These are phyloP conservation scores for Psilanteris sp. DNA, from an alignment of 1,140 invertebrate species.

Conservation along the genomic window DNA sequence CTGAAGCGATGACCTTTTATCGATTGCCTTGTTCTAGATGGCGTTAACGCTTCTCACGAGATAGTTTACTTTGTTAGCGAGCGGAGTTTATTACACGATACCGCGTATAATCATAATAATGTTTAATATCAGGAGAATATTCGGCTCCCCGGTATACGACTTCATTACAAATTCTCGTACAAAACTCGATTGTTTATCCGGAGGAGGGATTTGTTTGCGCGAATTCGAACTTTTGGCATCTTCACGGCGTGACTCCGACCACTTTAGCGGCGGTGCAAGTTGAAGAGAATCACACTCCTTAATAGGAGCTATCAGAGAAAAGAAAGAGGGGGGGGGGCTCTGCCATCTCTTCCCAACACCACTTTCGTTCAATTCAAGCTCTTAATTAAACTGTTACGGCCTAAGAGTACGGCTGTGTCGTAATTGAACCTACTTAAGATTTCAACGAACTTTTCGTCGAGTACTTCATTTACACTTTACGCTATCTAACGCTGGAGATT, in stretches of 20 bases:
- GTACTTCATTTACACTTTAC: slow-evolving; percentile 57
- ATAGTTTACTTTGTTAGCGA: slow-evolving; percentile 26
- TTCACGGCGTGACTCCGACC: slow-evolving; percentile 14
- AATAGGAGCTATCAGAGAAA: slow-evolving; percentile 42
- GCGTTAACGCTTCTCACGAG: slow-evolving; percentile 25
- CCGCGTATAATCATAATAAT: not conserved
- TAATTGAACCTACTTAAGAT: slow-evolving; percentile 66
- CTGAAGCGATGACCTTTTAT: slow-evolving; percentile 27
- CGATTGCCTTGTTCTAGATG: slow-evolving; percentile 29
- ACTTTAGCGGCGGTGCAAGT: slow-evolving; percentile 15
- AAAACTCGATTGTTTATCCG: slow-evolving; percentile 17
- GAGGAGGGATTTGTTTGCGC: slow-evolving; percentile 17
- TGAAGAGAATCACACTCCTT: slow-evolving; percentile 50
- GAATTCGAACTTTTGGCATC: slow-evolving; percentile 30
- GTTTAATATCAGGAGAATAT: not conserved
- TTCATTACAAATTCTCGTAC: not conserved
- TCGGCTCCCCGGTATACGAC: not conserved
- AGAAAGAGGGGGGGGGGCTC: not conserved
- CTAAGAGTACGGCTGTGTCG: slow-evolving; percentile 60
- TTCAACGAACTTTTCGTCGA: slow-evolving; percentile 60
- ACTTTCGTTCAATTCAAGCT: slow-evolving; percentile 61
- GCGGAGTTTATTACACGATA: slow-evolving; percentile 4
- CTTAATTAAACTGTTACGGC: slow-evolving; percentile 66
- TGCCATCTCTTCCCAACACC: slow-evolving; percentile 35
- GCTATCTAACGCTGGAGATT: slow-evolving; percentile 29